These are phyloP conservation scores for Schlechtendalia chinensis DNA, from an alignment of 1,140 invertebrate genomes.

Conservation along the genomic window DNA sequence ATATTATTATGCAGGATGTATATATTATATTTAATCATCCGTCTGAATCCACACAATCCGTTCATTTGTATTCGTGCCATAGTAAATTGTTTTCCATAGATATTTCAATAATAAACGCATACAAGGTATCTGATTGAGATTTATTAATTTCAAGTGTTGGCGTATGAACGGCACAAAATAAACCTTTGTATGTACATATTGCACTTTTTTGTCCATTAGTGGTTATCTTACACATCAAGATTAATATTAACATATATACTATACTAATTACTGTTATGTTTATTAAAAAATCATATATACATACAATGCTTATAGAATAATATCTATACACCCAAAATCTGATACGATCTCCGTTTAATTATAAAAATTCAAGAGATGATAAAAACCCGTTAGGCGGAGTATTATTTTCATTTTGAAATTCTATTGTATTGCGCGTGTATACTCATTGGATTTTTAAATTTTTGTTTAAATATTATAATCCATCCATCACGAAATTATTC, in stretches of 20 bases:
- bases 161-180: background rate
- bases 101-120: background rate
- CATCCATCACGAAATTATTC: slow-evolving; percentile 28
- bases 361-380: background rate
- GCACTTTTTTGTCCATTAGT: background rate
- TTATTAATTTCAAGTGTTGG: background rate
- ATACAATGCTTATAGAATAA: too few species aligned
- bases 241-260: background rate
- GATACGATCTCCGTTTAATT: background rate
- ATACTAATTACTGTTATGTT: too few species aligned
- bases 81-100: background rate
- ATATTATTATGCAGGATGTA: too few species aligned
- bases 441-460: background rate
- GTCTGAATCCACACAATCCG: background rate
- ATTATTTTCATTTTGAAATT: slow-evolving; percentile 5
- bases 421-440: background rate
- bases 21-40: too few species aligned
- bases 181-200: background rate
- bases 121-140: background rate
- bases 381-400: background rate
- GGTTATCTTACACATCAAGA: background rate
- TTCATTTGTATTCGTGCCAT: background rate
- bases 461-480: background rate
- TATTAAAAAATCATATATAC: too few species aligned
- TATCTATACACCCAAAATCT: background rate